phyloP scores from a whole-genome alignment of 2,888 invertebrate genomes.

The Unio delphinus region DNA sequence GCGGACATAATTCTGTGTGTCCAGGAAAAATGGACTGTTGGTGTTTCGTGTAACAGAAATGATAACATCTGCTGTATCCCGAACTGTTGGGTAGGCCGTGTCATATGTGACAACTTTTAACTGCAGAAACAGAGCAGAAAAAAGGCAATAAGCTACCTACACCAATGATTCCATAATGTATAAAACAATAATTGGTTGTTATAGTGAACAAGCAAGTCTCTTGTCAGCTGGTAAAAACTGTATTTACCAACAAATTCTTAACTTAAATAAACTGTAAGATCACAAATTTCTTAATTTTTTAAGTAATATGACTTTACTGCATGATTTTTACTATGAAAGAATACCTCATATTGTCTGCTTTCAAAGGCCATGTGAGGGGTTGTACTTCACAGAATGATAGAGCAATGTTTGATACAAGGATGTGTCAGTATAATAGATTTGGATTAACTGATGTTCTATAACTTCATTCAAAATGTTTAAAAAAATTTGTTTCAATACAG shows the following conservation, averaged over 20 bases:
- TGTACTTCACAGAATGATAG: no score
- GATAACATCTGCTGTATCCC: constrained; percentile 30
- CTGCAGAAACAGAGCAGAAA: constrained; percentile 18
- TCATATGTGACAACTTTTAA: constrained; percentile 46
- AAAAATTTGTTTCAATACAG: no score
- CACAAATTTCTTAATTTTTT: no score
- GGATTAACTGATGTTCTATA: no score
- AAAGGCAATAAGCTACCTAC: not conserved
- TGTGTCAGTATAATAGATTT: no score
- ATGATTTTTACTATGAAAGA: no score
- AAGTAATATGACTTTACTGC: no score
- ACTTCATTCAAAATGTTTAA: no score
- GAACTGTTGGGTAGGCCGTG: constrained; percentile 44
- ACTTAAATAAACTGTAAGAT: not conserved
- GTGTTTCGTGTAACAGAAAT: constrained; percentile 52
- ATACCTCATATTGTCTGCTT: no score
- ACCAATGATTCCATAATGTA: not conserved
- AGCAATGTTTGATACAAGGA: no score
- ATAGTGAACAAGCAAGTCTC: not conserved
- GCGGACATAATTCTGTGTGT: constrained; percentile 38
- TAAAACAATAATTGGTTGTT: no score
- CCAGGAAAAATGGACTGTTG: constrained; percentile 47
- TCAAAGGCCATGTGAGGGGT: no score
- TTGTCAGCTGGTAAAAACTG: not conserved
- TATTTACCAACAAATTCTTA: not conserved